These are phyloP conservation scores for Euura saliciscinereae DNA, from an alignment of 1,140 invertebrate genomes.

Conservation along the genomic window DNA sequence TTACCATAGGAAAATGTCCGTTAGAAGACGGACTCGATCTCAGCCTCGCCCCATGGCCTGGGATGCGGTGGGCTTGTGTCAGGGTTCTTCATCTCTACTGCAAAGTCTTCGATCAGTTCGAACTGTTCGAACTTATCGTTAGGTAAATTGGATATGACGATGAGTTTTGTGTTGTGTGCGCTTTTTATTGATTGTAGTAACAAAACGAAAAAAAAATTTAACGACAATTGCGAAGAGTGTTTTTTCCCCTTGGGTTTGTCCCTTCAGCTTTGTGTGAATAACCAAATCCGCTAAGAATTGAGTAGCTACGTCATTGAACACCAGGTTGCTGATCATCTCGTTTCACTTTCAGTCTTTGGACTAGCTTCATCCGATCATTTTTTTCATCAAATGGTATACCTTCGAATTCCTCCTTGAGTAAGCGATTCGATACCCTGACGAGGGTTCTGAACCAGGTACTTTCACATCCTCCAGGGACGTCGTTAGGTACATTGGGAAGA, in stretches of 20 bases:
- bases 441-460: too few relatives aligned
- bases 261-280: background rate
- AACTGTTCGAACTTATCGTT: conserved; percentile 79
- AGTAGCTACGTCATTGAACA: too few relatives aligned
- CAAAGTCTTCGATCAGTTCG: conserved; percentile 81
- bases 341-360: too few relatives aligned
- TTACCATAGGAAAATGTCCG: conserved; percentile 51
- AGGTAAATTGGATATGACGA: conserved; percentile 63
- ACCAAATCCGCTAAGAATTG: background rate
- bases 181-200: background rate
- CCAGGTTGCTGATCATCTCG: too few relatives aligned
- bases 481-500: too few relatives aligned
- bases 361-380: too few relatives aligned
- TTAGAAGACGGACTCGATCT: conserved; percentile 56
- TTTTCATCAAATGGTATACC: too few relatives aligned
- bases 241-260: background rate
- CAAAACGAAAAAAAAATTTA: too few relatives aligned
- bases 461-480: too few relatives aligned
- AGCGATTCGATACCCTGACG: too few relatives aligned
- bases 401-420: too few relatives aligned
- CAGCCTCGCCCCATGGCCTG: conserved; percentile 70
- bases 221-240: too few relatives aligned
- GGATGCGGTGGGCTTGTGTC: conserved; percentile 78
- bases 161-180: background rate
- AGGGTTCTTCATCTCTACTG: conserved; percentile 81